Conservation (phyloP, 2,113 vertebrate species). For the Lanius ludovicianus region DNA sequence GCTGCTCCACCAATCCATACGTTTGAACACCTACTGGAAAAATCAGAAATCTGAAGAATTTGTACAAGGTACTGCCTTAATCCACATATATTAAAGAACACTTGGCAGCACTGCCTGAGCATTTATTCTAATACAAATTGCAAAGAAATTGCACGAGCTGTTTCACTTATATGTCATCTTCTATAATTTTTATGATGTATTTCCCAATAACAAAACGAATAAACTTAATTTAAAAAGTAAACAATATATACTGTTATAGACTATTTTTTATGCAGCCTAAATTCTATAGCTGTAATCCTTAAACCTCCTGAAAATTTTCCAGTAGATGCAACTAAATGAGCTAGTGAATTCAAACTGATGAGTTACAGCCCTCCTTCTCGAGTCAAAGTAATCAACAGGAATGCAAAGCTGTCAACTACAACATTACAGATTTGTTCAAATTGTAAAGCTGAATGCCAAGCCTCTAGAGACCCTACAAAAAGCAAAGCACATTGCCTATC, state of each 20-base stretch:
- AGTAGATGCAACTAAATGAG: background rate
- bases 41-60: background rate
- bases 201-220: background rate
- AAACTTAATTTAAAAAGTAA: background rate
- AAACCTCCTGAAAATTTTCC: background rate
- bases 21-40: background rate
- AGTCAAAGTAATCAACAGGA: background rate
- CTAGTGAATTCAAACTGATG: background rate
- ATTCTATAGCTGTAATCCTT: background rate
- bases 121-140: background rate
- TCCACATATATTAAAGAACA: background rate
- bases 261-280: background rate
- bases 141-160: background rate
- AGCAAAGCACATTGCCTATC: background rate
- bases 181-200: background rate
- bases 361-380: background rate
- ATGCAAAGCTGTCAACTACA: background rate
- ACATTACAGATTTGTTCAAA: background rate
- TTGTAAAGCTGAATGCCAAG: background rate
- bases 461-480: background rate
- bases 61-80: background rate
- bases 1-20: background rate
- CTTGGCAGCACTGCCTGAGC: background rate
- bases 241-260: background rate
- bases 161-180: background rate